Base-by-base conservation (phyloP, 2,797 vertebrate species). In the Oreochromis grahami region DNA sequence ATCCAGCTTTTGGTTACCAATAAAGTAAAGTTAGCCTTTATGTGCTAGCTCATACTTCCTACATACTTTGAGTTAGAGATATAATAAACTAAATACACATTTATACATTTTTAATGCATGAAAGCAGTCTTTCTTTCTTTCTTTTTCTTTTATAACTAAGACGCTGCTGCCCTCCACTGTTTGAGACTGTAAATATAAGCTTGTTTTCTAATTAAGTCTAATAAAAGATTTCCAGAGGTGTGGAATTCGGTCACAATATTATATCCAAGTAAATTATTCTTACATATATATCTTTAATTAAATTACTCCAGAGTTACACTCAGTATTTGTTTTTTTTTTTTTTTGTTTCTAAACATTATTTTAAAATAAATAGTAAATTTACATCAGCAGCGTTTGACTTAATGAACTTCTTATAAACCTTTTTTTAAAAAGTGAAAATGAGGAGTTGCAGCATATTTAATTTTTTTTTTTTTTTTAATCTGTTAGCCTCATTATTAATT, bases 111-210 rank as follows among this genome's bases (percentile, higher is more conserved):
- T 70, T 48, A 72, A 72, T 72, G 24, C 9, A 29, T 48, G 9
- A 74, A 32, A 50, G 29, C 43, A 32, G 70, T 74, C 63, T 24
- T 14, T 9, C 68, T 72, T 45, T 70, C 21, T 32, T 60, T 36
- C 58, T 60, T 60, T 60, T 36, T 63, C 15, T 50, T 50, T 50
- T 11, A 29, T 55, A 74, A 52, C 34, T 79, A 21, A 34, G 58
- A 55, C 55, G 15, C 51, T 92, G 82, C 90, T 94, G 90, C 88
- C 88, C 80, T 87, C 89, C 87, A 55, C 91, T 89, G 90, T 90
- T 87, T 78, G 11, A 72, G 50, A 15, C 6, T 50, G 10, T 72
- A 63, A 65, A 51, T 56, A 32, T 17, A 29, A 58, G 12, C 17
- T 26, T 78, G 8, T 32, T 72, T 14, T 55, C 3, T 10, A 26